Conservation (phyloP, 2,888 invertebrate genomes). For the Geophilus truncorum region DNA sequence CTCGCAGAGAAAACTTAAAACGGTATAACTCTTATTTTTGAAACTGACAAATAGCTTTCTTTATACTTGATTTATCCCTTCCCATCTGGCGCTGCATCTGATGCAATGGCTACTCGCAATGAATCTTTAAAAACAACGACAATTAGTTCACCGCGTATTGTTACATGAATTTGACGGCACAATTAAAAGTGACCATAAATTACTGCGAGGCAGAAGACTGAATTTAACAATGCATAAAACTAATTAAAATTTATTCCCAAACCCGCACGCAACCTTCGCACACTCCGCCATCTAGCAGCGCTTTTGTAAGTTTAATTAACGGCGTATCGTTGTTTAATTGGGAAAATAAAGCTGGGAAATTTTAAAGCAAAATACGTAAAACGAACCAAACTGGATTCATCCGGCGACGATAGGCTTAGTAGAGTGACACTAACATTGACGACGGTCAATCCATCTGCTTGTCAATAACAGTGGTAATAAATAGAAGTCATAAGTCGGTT, state of each 20-base stretch:
- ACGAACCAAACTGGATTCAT: constrained; percentile 85
- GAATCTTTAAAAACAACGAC: too few relatives aligned
- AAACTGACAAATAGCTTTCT: too few relatives aligned
- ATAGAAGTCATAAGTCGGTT: too few relatives aligned
- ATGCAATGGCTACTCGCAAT: too few relatives aligned
- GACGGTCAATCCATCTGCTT: constrained; percentile 76
- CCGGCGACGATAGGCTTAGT: constrained; percentile 89
- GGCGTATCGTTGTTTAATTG: not conserved
- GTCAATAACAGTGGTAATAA: constrained; percentile 42
- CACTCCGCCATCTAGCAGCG: not conserved
- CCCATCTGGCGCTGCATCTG: too few relatives aligned
- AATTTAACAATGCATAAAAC: not conserved
- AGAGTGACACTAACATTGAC: constrained; percentile 91
- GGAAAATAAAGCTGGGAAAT: not conserved
- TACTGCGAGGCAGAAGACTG: not conserved
- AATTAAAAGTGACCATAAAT: too few relatives aligned
- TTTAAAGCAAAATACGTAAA: not conserved
- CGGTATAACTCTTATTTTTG: too few relatives aligned
- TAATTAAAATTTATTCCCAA: not conserved
- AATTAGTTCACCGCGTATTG: too few relatives aligned
- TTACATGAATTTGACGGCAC: too few relatives aligned
- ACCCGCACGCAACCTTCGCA: not conserved
- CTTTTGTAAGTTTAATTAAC: not conserved
- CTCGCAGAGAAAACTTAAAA: too few relatives aligned
- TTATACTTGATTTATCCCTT: too few relatives aligned